These are phyloP conservation scores for Nerophis lumbriciformis DNA, from an alignment of 2,113 vertebrate species.

Conservation along the genomic window DNA sequence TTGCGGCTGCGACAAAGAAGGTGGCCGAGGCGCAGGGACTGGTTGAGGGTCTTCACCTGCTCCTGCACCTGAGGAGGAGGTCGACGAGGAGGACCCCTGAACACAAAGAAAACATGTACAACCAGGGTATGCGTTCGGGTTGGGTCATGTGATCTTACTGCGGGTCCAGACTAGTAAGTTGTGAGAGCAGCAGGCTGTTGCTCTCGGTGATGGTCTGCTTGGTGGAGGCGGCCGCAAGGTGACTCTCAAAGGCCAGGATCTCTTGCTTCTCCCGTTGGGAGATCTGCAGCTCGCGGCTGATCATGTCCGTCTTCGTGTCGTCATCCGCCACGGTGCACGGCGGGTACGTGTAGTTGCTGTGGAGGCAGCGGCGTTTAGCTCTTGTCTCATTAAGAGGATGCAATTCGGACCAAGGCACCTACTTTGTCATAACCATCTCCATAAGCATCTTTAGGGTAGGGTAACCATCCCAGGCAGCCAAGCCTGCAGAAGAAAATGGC, in stretches of 20 bases:
- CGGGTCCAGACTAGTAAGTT: conserved; percentile 93
- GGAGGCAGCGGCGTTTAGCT: neutral
- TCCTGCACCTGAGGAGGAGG: conserved; percentile 90
- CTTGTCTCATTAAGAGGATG: too few relatives aligned
- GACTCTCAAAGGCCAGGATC: conserved; percentile 95
- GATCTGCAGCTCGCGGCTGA: conserved; percentile 88
- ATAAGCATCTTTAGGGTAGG: conserved; percentile 98
- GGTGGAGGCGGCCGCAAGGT: conserved; percentile 93
- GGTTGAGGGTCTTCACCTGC: conserved; percentile 91
- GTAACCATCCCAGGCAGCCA: conserved; percentile 95
- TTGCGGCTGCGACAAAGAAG: conserved; percentile 91
- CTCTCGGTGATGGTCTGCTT: conserved; percentile 97
- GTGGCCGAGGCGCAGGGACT: conserved; percentile 90
- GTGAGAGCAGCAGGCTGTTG: conserved; percentile 91
- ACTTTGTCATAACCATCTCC: conserved; percentile 99
- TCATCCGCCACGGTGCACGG: conserved; percentile 93
- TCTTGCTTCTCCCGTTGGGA: conserved; percentile 96
- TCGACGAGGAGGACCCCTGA: conserved; percentile 88
- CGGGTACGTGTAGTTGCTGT: conserved; percentile 91
- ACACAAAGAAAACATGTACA: conserved; percentile 13
- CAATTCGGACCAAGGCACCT: conserved; percentile 17
- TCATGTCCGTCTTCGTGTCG: conserved; percentile 92
- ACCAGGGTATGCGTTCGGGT: neutral
- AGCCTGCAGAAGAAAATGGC: conserved; percentile 65
- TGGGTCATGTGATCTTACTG: conserved; percentile 73